Evolutionary conservation across 2,888 invertebrate species (phyloP).

Genomic region (Physocephala rufipes): DNA sequence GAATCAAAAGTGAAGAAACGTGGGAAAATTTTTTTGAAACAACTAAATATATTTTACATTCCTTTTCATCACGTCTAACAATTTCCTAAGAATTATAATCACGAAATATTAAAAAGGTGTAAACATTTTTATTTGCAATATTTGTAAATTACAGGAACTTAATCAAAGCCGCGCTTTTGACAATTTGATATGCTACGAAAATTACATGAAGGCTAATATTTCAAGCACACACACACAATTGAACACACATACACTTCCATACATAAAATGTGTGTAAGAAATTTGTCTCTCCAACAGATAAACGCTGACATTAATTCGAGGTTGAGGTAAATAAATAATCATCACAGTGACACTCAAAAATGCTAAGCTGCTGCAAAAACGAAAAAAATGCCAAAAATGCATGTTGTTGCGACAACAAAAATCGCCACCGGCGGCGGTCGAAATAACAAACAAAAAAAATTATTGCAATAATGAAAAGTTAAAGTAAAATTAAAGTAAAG

Average conservation of each 20-base stretch:
- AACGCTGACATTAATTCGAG: conserved; percentile 14
- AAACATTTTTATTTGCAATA: conserved; percentile 2
- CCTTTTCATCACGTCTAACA: too few relatives aligned
- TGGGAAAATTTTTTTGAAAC: too few relatives aligned
- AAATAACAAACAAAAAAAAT: conserved; percentile 7
- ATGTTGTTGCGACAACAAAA: conserved; percentile 20
- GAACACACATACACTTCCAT: too few relatives aligned
- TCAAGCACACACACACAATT: too few relatives aligned
- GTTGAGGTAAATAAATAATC: conserved; percentile 14
- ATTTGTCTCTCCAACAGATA: conserved; percentile 1
- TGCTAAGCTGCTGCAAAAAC: neutral
- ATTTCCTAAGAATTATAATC: too few relatives aligned
- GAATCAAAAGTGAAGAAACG: too few relatives aligned
- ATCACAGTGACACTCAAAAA: neutral
- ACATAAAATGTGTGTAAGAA: too few relatives aligned
- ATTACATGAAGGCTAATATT: neutral
- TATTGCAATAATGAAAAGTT: neutral
- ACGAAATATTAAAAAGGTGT: too few relatives aligned
- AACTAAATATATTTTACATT: too few relatives aligned
- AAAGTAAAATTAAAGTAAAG: neutral
- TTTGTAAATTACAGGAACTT: conserved; percentile 21
- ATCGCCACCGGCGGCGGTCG: neutral
- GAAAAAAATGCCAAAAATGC: conserved; percentile 24
- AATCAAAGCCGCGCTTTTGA: conserved; percentile 17
- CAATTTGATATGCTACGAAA: conserved; percentile 21